Evolutionary conservation across 2,888 invertebrate species (phyloP).

Genomic region (Coelinius sp.): DNA sequence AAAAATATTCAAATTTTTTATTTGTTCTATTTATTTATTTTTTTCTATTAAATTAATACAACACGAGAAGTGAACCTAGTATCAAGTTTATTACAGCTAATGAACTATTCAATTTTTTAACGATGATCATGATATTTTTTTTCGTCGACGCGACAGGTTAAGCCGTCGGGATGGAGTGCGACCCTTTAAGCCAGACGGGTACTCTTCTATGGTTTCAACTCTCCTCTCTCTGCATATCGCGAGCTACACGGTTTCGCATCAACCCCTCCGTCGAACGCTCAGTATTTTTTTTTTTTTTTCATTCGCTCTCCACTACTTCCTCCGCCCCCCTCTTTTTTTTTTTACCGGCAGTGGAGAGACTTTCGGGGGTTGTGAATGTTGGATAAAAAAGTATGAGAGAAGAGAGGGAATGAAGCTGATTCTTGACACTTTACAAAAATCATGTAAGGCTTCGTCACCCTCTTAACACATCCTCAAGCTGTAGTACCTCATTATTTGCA

Average conservation of each 20-base stretch:
- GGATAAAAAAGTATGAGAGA: background rate
- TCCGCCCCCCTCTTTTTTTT: constrained; percentile 20
- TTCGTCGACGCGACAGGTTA: constrained; percentile 25
- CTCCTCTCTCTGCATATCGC: constrained; percentile 50
- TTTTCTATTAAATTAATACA: too few relatives aligned
- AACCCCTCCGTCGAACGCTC: constrained; percentile 28
- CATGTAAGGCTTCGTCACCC: constrained; percentile 20
- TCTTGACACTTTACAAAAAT: constrained; percentile 14
- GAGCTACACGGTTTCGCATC: constrained; percentile 27
- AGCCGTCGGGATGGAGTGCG: constrained; percentile 53
- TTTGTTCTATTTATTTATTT: too few relatives aligned
- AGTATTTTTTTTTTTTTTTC: constrained; percentile 34
- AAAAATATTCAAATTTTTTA: too few relatives aligned
- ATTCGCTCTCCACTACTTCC: background rate
- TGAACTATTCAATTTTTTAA: background rate
- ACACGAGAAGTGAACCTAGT: too few relatives aligned
- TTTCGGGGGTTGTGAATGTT: constrained; percentile 18
- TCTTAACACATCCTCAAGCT: constrained; percentile 2
- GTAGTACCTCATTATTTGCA: constrained; percentile 7
- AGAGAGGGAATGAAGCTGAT: background rate
- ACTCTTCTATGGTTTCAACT: constrained; percentile 67
- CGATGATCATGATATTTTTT: constrained; percentile 11
- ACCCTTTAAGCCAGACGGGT: constrained; percentile 68
- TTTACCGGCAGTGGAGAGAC: constrained; percentile 1
- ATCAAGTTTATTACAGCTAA: background rate